Base-by-base conservation (phyloP, 2,888 invertebrate species). In the Plebejus anna region DNA sequence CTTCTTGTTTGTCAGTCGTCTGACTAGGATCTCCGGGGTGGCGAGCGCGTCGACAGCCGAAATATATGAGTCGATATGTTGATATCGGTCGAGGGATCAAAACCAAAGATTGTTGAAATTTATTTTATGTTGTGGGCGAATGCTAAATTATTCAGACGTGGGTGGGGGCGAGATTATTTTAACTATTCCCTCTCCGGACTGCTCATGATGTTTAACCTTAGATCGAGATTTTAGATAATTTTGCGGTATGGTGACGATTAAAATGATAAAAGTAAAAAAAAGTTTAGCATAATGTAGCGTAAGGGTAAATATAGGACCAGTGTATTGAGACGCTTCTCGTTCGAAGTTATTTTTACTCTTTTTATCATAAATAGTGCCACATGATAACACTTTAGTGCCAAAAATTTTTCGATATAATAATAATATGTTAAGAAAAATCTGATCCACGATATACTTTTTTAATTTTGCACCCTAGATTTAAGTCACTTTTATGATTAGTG, bases 1-100 rank as follows among this genome's bases (percentile, higher is more conserved):
- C 90, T 91, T 91, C 87, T 92, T 87, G 90, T 91, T 91, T 91
- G 90, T 89, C 91, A 92, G 86, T 90, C 89, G 89, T 89, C 89
- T 86, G 86, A 87, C 22, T 22, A 22, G 90, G 90, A 92, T 91
- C 90, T 92, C 90, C 88, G 85, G 87, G 86, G 85, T 83, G 86
- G 85, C 88, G 82, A 84, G 86, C 89, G 86, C 87, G 76, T 71
- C 87, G 90, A 90, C 89, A 89, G 91, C 90, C 87, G 83, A 87
- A 88, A 87, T 85, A 76, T 79, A 84, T 87, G 83, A 87, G 89
- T 90, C 89, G 89, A 87, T 83, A 87, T 86, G 89, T 86, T 88
- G 88, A 89, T 95, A 96, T 96, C 96, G 96, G 96, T 96, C 95
- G 95, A 96, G 96, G 96, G 96, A 96, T 96, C 96, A 96, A 96